A percentile compares a stretch with the other conserved stretches of the same genome.
These are phyloP conservation scores for Momotus momota DNA, from an alignment of 2,797 vertebrate species.

Conservation along the genomic window DNA sequence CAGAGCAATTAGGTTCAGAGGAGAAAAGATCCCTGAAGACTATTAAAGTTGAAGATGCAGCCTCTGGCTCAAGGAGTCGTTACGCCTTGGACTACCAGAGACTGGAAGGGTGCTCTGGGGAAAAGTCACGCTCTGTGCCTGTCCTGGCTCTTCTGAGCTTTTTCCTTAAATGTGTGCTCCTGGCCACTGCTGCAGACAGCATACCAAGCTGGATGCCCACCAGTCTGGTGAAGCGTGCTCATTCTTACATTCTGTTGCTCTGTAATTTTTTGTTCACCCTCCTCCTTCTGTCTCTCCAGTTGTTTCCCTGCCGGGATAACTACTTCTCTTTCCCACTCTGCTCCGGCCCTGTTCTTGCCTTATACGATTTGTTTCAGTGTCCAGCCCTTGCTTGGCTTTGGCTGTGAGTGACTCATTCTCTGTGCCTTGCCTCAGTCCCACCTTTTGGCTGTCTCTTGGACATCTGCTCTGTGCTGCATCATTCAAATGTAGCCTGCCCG, in stretches of 20 bases:
- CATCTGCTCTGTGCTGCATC: slow-evolving; percentile 23
- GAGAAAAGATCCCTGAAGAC: not conserved
- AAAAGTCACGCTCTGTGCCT: not conserved
- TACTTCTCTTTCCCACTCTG: not conserved
- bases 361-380: not conserved
- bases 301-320: not conserved
- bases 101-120: not conserved
- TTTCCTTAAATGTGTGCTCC: not conserved
- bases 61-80: not conserved
- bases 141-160: not conserved
- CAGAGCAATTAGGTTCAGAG: slow-evolving; percentile 6
- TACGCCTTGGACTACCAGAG: fast-evolving
- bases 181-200: not conserved
- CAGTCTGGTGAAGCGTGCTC: not conserved
- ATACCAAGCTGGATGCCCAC: not conserved
- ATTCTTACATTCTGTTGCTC: not conserved
- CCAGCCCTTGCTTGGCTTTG: slow-evolving; percentile 38
- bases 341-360: not conserved
- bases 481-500: not conserved
- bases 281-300: not conserved
- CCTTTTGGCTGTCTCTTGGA: slow-evolving; percentile 46
- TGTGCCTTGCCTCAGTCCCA: not conserved
- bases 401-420: slow-evolving; percentile 42
- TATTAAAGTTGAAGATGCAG: not conserved
- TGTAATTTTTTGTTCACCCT: not conserved